Percentiles rank a stretch among this genome's conserved stretches.
Evolutionary conservation across 1,140 invertebrate genomes (phyloP).

Genomic region (Drosophila orosa): DNA sequence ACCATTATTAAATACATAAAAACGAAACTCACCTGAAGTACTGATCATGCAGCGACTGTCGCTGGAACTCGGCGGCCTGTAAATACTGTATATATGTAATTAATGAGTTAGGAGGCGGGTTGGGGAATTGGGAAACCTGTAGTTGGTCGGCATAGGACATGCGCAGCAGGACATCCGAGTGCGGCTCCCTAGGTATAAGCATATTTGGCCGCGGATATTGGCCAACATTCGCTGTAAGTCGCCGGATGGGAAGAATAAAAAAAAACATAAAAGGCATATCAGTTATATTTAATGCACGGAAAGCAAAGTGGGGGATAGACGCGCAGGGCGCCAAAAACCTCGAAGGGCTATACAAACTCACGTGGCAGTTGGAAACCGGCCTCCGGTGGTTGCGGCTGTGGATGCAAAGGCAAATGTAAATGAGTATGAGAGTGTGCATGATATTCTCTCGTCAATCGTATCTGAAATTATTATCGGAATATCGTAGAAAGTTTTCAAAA

Average conservation of each 20-base stretch:
- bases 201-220: conserved; percentile 84
- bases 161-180: conserved; percentile 83
- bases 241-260: not conserved
- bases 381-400: conserved; percentile 91
- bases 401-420: conserved; percentile 93
- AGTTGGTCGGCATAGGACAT: conserved; percentile 84
- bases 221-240: conserved; percentile 83
- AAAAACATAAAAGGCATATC: not conserved
- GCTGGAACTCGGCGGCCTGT: conserved; percentile 84
- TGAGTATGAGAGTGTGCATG: conserved; percentile 91
- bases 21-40: conserved; percentile 82
- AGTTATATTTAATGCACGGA: conserved; percentile 8
- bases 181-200: conserved; percentile 84
- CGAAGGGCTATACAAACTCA: conserved; percentile 84
- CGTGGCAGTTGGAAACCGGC: conserved; percentile 86
- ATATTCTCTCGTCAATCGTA: conserved; percentile 85
- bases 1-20: too few species aligned
- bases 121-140: conserved; percentile 81
- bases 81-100: conserved; percentile 85
- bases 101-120: conserved; percentile 73
- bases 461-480: conserved; percentile 84
- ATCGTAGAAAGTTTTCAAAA: conserved; percentile 83
- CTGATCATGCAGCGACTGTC: conserved; percentile 84
- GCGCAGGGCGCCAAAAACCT: conserved; percentile 8
- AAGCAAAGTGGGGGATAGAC: too few species aligned